These are phyloP conservation scores for Platichthys flesus DNA, from an alignment of 2,113 vertebrate species.

Conservation along the genomic window DNA sequence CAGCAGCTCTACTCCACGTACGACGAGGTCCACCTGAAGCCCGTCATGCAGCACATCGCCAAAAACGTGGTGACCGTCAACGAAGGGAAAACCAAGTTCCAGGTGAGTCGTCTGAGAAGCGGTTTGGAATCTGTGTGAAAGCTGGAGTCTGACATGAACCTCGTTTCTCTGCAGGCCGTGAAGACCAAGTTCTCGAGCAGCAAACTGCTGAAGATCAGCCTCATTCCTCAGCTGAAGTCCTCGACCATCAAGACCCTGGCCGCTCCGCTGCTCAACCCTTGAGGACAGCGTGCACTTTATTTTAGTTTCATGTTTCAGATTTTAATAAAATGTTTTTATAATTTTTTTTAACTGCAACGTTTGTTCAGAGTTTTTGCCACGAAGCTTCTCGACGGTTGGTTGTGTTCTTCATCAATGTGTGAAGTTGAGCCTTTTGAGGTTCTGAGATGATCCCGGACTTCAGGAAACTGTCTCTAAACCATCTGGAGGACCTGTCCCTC, in stretches of 20 bases:
- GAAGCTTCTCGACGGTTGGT: too few relatives aligned
- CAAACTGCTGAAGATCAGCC: slow-evolving; percentile 89
- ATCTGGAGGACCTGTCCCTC: too few relatives aligned
- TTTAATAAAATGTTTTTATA: slow-evolving; percentile 32
- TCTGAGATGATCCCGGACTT: too few relatives aligned
- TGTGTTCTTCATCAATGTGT: too few relatives aligned
- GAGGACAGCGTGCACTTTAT: slow-evolving; percentile 73
- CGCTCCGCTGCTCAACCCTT: slow-evolving; percentile 68
- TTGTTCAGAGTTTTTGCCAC: too few relatives aligned
- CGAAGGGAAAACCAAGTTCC: slow-evolving; percentile 84
- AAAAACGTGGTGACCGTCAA: slow-evolving; percentile 90
- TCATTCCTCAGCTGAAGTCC: slow-evolving; percentile 85
- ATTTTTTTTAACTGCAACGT: background rate
- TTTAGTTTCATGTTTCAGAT: background rate
- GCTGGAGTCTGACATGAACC: too few relatives aligned
- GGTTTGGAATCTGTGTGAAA: background rate
- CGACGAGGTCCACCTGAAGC: slow-evolving; percentile 80
- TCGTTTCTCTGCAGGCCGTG: slow-evolving; percentile 81
- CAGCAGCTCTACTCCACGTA: slow-evolving; percentile 91
- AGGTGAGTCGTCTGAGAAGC: slow-evolving; percentile 78
- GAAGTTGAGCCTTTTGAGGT: too few relatives aligned
- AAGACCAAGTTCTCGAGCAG: slow-evolving; percentile 91
- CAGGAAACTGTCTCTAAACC: too few relatives aligned
- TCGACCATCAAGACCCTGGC: slow-evolving; percentile 82
- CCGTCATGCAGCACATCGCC: slow-evolving; percentile 90